These are phyloP conservation scores for Cylloceria caligata DNA, from an alignment of 2,888 invertebrate genomes.

Conservation along the genomic window DNA sequence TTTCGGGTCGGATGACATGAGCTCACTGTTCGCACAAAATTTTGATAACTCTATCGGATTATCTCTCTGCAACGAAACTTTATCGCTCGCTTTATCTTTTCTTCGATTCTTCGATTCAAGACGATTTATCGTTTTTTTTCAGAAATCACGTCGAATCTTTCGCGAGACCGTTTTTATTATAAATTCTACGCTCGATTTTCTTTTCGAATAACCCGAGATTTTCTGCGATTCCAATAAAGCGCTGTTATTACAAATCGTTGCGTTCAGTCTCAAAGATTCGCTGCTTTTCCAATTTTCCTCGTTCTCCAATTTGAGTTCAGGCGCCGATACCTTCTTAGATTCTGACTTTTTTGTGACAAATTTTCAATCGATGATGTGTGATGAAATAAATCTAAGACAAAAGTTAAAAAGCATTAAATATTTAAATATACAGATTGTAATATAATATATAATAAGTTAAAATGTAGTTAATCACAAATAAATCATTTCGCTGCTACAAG, in stretches of 20 bases:
- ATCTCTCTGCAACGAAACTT: conserved; percentile 3
- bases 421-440: too few species aligned
- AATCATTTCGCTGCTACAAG: not conserved
- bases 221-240: not conserved
- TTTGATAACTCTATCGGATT: conserved; percentile 49
- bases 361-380: conserved; percentile 22
- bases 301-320: conserved; percentile 68
- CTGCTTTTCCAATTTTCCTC: conserved; percentile 69
- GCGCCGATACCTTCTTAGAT: conserved; percentile 5
- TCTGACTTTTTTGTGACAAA: conserved; percentile 1
- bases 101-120: not conserved
- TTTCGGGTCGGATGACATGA: conserved; percentile 31
- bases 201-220: conserved; percentile 27
- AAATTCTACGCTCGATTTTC: conserved; percentile 24
- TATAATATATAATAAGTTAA: too few species aligned
- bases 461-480: too few species aligned
- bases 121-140: not conserved
- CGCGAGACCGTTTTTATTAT: conserved; percentile 31
- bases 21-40: conserved; percentile 20
- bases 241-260: not conserved
- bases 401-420: not conserved
- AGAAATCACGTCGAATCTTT: not conserved
- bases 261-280: conserved; percentile 35
- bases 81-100: conserved; percentile 18
- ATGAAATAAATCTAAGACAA: conserved; percentile 1